A percentile compares a stretch with the other conserved stretches of the same genome.
These are phyloP conservation scores for Caranx melampygus DNA, from an alignment of 2,113 vertebrate genomes.

Conservation along the genomic window DNA sequence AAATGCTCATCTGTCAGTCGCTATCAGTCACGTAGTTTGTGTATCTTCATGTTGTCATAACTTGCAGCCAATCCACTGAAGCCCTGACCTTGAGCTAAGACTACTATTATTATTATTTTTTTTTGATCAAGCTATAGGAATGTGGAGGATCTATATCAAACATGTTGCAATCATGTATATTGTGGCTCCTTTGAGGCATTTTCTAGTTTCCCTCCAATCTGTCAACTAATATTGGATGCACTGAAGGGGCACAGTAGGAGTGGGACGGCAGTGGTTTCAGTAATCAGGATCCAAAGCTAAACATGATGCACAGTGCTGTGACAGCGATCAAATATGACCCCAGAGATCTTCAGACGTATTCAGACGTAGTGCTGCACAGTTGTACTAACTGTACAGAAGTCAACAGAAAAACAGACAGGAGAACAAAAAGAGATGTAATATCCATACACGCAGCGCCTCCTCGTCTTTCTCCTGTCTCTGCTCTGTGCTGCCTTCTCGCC, in stretches of 20 bases:
- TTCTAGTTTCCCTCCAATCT: not conserved
- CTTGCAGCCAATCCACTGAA: no score
- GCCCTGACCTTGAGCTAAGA: no score
- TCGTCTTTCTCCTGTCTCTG: not conserved
- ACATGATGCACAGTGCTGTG: not conserved
- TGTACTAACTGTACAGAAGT: not conserved
- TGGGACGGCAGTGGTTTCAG: constrained; percentile 1
- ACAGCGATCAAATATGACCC: constrained; percentile 5
- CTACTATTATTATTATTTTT: no score
- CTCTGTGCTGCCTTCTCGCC: not conserved
- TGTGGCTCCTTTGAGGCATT: not conserved
- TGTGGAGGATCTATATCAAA: not conserved
- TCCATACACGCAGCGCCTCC: not conserved
- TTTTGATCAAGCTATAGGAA: not conserved
- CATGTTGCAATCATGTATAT: not conserved
- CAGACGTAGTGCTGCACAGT: not conserved
- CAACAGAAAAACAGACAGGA: not conserved
- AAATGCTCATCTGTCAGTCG: not conserved
- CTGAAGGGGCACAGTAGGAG: not conserved
- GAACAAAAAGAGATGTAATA: not conserved
- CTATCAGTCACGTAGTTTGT: not conserved
- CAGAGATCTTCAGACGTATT: constrained; percentile 15
- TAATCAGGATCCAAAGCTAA: not conserved
- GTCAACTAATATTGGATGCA: not conserved
- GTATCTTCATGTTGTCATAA: not conserved